phyloP scores from a whole-genome alignment of 2,797 vertebrate genomes.

The Avahi laniger region DNA sequence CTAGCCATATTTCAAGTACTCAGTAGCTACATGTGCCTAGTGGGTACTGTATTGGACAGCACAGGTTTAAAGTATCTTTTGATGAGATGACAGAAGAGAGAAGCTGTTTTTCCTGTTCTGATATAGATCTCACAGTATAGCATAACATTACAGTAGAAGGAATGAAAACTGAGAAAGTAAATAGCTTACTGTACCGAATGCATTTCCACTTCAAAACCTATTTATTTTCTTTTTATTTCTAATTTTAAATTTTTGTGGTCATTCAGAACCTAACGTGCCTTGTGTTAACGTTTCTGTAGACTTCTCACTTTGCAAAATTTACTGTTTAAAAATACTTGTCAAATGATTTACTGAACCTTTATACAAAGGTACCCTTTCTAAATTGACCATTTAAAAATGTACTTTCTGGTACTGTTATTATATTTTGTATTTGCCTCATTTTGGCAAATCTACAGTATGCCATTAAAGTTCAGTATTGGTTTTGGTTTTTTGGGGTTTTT shows the following conservation, averaged over 20 bases:
- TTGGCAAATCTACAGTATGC: not conserved
- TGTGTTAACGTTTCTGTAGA: constrained; percentile 60
- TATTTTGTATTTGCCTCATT: constrained; percentile 12
- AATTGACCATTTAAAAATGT: constrained; percentile 53
- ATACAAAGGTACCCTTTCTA: constrained; percentile 64
- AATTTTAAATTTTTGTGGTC: constrained; percentile 38
- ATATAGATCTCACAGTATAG: not conserved
- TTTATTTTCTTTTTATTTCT: constrained; percentile 33
- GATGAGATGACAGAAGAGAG: not conserved
- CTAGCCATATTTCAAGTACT: not conserved
- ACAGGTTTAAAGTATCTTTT: not conserved
- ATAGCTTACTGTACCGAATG: not conserved
- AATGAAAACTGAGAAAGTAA: constrained; percentile 9
- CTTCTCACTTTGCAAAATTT: constrained; percentile 60
- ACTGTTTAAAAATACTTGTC: constrained; percentile 44
- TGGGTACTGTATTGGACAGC: not conserved
- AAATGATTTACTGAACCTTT: constrained; percentile 42
- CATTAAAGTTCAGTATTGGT: not conserved
- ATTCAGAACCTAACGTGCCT: constrained; percentile 58
- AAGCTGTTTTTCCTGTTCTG: constrained; percentile 29
- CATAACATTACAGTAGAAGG: not conserved
- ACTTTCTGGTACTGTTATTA: constrained; percentile 12
- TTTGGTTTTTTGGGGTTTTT: not conserved
- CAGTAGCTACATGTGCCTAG: not conserved
- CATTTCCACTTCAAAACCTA: constrained; percentile 35